A percentile compares a stretch with the other conserved stretches of the same genome.
Evolutionary conservation across 1,140 invertebrate species (phyloP).

Genomic region (Diuraphis noxia): DNA sequence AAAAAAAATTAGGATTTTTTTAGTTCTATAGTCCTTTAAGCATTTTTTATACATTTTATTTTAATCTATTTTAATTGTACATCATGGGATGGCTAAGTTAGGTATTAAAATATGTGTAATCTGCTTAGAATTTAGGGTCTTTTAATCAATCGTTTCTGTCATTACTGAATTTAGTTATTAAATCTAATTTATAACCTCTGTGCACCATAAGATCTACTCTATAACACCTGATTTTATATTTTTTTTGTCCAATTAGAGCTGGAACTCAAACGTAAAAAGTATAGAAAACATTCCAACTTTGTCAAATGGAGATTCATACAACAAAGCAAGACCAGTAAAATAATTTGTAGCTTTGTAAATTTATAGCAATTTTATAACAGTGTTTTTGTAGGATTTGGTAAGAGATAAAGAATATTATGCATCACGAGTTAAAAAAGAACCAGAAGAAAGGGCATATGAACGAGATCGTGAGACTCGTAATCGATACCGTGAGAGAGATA

Average conservation of each 20-base stretch:
- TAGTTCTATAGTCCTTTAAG: too few relatives aligned
- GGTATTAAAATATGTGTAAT: too few relatives aligned
- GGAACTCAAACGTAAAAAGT: conserved; percentile 49
- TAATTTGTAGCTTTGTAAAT: neutral
- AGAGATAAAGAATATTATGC: conserved; percentile 50
- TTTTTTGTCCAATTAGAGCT: neutral
- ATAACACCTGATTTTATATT: neutral
- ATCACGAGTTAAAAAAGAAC: conserved; percentile 52
- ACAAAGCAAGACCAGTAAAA: conserved; percentile 35
- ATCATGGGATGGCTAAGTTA: neutral
- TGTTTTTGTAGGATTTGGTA: conserved; percentile 25
- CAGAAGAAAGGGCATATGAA: conserved; percentile 55
- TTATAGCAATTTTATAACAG: neutral
- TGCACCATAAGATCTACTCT: neutral
- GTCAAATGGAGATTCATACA: conserved; percentile 42
- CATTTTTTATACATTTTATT: neutral
- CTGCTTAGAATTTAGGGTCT: too few relatives aligned
- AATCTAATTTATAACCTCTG: neutral
- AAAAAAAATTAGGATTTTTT: too few relatives aligned
- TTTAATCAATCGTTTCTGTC: neutral
- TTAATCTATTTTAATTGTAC: neutral
- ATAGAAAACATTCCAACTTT: conserved; percentile 50
- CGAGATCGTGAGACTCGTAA: conserved; percentile 53
- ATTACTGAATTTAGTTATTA: neutral
- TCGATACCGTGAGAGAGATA: conserved; percentile 55